Base-by-base conservation (phyloP, 2,797 vertebrate species). In the Pogonophryne albipinna region DNA sequence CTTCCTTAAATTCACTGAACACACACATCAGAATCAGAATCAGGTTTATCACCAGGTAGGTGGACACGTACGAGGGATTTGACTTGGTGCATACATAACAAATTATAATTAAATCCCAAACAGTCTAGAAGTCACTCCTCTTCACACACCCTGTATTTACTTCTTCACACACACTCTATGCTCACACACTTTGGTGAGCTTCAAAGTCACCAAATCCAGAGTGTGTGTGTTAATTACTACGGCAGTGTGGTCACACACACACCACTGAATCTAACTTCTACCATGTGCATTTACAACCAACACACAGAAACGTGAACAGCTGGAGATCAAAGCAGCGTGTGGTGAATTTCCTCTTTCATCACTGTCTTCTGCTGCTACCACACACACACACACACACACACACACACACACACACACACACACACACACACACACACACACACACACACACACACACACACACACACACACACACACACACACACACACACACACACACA, bases 291-390 rank as follows among this genome's bases (percentile, higher is more conserved):
- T 53, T 45, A 46, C 51, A 76, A 47, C 41, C 55, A 59, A 64
- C 62, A 45, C 79, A 77, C 13, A 27, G 4, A 4, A 27, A 41
- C 17, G 9, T 10, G 12, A 75, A 59, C 74, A 78, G 76, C 68
- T 74, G 67, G 67, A 84, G 71, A 80, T 85, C 57, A 88, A 82
- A 74, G 79, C 38, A 46, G 50, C 23, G 19, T 49, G 76, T 41
- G 80, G 68, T 57, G n/a, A 65, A 52, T 20, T 70, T 78, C 0
- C 46, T 55, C 58, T 85, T 74, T 81, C 66, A 83, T 71, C 59
- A 23, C 19, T 41, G 57, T 11, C 38, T 34, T 11, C 38, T 34
- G 49, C 62, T 46, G 42, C 53, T 16, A 0, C 38, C 19, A 19
- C 59, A 3, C 4, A 62, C 52, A 74, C 34, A 20, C 42, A 15